These are phyloP conservation scores for Tragelaphus scriptus DNA, from an alignment of 2,113 vertebrate species.

Conservation along the genomic window DNA sequence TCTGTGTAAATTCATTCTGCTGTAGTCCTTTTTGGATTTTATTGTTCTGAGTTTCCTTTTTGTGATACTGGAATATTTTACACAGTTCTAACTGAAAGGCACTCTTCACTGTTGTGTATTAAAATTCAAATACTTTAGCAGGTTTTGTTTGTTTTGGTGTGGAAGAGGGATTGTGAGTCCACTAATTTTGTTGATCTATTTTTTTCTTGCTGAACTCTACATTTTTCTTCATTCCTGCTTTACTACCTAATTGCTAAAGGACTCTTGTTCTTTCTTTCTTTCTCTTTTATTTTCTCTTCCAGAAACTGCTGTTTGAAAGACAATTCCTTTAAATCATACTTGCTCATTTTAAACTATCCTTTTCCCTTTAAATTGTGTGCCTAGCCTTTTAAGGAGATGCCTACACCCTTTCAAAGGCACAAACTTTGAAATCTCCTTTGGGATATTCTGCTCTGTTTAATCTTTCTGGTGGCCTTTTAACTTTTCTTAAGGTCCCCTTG, in stretches of 20 bases:
- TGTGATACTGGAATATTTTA: background rate
- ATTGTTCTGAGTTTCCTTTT: background rate
- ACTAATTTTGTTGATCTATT: background rate
- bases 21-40: background rate
- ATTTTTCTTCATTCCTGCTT: background rate
- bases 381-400: background rate
- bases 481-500: background rate
- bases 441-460: background rate
- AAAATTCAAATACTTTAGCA: background rate
- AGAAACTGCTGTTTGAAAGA: background rate
- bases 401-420: background rate
- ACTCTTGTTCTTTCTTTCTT: background rate
- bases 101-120: background rate
- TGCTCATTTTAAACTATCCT: background rate
- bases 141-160: background rate
- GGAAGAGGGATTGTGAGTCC: background rate
- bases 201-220: background rate
- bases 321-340: background rate
- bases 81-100: background rate
- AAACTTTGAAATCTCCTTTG: background rate
- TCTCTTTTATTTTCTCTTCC: background rate
- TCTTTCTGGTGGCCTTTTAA: background rate
- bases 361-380: background rate
- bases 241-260: background rate
- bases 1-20: background rate